phyloP scores from a whole-genome alignment of 2,113 vertebrate genomes.

The Ictalurus punctatus region DNA sequence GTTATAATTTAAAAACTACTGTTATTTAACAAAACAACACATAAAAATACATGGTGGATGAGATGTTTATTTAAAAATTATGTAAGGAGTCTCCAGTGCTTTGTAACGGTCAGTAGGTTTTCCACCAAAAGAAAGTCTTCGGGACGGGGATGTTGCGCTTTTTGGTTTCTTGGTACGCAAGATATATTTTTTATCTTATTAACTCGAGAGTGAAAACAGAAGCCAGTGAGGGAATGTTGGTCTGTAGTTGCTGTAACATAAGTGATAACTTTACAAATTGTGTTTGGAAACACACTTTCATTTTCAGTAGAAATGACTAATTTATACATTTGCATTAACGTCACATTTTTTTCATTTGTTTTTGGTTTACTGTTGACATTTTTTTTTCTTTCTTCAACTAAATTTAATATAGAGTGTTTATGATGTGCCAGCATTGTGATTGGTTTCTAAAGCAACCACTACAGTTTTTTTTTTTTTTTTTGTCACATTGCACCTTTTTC shows the following conservation, averaged over 20 bases:
- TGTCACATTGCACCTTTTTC: neutral
- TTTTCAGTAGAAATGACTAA: no score
- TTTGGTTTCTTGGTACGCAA: neutral
- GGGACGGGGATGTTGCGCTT: neutral
- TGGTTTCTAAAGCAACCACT: neutral
- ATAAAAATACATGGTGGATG: neutral
- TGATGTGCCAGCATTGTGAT: neutral
- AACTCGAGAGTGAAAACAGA: neutral
- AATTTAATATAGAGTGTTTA: neutral
- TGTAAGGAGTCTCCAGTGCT: neutral
- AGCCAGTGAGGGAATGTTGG: neutral
- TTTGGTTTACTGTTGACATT: no score
- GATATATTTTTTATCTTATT: neutral
- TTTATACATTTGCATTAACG: no score
- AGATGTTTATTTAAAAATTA: neutral
- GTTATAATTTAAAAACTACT: neutral
- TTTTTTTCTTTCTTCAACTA: no score
- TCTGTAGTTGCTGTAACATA: neutral
- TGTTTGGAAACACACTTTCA: no score
- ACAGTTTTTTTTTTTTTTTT: no score
- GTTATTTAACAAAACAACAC: neutral
- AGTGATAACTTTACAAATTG: neutral
- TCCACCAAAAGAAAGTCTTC: neutral
- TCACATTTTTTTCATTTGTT: no score
- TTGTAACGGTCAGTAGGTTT: neutral